Evolutionary conservation across 2,797 vertebrate species (phyloP).

Genomic region (Cossypha dichroa): DNA sequence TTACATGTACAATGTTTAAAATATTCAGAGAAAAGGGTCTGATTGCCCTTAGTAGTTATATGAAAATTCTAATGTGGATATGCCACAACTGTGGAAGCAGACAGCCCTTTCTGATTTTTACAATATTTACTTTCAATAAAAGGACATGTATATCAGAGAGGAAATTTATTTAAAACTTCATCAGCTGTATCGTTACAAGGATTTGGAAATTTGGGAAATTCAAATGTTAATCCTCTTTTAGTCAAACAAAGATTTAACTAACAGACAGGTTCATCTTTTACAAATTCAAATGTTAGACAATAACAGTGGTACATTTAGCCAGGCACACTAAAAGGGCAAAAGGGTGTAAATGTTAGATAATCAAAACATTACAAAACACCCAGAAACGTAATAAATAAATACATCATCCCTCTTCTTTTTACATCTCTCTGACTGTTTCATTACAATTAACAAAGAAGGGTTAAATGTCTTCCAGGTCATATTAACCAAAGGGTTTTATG

Average conservation of each 20-base stretch:
- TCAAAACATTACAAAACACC: constrained; percentile 51
- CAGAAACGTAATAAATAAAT: constrained; percentile 54
- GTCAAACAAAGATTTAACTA: constrained; percentile 61
- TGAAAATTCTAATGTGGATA: constrained; percentile 90
- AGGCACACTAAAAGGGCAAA: constrained; percentile 49
- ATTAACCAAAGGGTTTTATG: constrained; percentile 64
- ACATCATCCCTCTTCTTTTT: constrained; percentile 27
- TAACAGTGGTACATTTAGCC: constrained; percentile 51
- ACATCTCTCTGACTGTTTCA: constrained; percentile 37
- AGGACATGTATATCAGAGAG: constrained; percentile 21
- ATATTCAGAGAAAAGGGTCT: constrained; percentile 98
- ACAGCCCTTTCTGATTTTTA: constrained; percentile 59
- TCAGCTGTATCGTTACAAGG: constrained; percentile 51
- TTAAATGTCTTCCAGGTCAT: constrained; percentile 65
- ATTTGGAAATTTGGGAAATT: constrained; percentile 49
- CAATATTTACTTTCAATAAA: constrained; percentile 70
- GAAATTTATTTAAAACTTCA: constrained; percentile 67
- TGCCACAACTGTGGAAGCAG: constrained; percentile 76
- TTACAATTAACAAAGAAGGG: constrained; percentile 63
- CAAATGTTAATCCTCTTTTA: constrained; percentile 59
- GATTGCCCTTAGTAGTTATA: constrained; percentile 95
- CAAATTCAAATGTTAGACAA: constrained; percentile 53
- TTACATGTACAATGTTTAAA: constrained; percentile 99
- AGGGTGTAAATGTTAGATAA: constrained; percentile 4
- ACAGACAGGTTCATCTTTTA: constrained; percentile 64